Evolutionary conservation across 2,797 vertebrate species (phyloP), one percentile per base, ranked within the genome.

Genomic region (Hydrolagus colliei): DNA sequence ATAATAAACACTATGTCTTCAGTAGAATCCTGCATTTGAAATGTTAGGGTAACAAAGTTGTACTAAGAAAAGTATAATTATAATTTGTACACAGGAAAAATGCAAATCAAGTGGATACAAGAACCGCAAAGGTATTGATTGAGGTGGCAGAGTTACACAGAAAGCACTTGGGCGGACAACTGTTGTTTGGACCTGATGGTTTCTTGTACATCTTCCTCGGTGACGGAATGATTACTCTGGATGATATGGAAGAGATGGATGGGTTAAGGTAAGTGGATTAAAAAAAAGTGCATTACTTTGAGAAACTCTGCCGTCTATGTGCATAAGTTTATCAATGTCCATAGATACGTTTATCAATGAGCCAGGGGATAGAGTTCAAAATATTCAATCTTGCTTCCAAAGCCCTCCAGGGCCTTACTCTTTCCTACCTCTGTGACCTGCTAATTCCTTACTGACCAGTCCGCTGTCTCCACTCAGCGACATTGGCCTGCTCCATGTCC

Each of bases 241-340:
- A 99, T 65, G 96, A 99, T 89, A 99, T 99, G 98, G 98, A 99
- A 88, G 98, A 99, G 90, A 99, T 99, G 98, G 98, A 99, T 35
- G 98, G 98, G 75, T 94, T 99, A 89, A 99, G 98, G 98, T 99
- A 94, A 92, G 93, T 76, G 86, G 3, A 61, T 87, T 87, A 88
- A 2, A 41, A 12, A 71, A 84, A 84, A 68, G 32, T 18, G 20
- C 5, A 20, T 84, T 12, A n/a, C 3, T 0, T 20, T 77, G 16
- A 61, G 52, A 20, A 82, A 82, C 35, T 10, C 63, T 35, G 13
- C 32, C 65, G 6, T 6, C 41, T 52, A 52, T 52, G 41, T 6
- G 6, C 41, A 6, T 52, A 52, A 3, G 41, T 52, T 52, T 6
- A 52, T 52, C 41, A 52, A 52, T 52, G 41, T 52, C 41, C 41